Evolutionary conservation across 1,140 invertebrate species (phyloP).

Genomic region (Schlechtendalia chinensis): DNA sequence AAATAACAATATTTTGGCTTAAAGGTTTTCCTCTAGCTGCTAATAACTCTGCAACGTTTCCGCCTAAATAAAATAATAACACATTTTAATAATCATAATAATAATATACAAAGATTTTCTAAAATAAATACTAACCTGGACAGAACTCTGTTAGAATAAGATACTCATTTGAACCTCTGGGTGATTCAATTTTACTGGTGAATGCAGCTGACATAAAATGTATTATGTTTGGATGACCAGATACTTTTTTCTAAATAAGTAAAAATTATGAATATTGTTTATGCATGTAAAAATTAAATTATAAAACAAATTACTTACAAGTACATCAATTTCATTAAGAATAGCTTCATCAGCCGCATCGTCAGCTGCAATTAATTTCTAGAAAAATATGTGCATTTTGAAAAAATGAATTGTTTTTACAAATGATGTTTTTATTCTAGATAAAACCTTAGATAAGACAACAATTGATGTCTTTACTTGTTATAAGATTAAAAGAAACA

Average conservation of each 20-base stretch:
- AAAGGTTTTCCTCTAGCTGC: slow-evolving; percentile 65
- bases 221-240: slow-evolving; percentile 78
- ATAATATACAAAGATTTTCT: neutral
- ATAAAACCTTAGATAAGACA: no score
- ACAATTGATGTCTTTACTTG: no score
- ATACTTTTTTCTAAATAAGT: slow-evolving; percentile 63
- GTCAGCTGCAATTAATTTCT: slow-evolving; percentile 75
- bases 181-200: slow-evolving; percentile 68
- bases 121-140: slow-evolving; percentile 57
- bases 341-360: slow-evolving; percentile 75
- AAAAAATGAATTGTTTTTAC: no score
- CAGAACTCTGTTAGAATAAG: slow-evolving; percentile 72
- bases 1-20: slow-evolving; percentile 73
- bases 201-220: slow-evolving; percentile 74
- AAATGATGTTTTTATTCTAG: no score
- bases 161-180: slow-evolving; percentile 70
- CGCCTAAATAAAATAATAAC: slow-evolving; percentile 59
- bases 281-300: neutral
- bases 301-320: slow-evolving; percentile 53
- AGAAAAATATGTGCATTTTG: slow-evolving; percentile 50
- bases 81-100: slow-evolving; percentile 10
- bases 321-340: slow-evolving; percentile 73
- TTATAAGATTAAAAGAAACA: no score
- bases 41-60: slow-evolving; percentile 78
- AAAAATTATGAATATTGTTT: neutral